These are phyloP conservation scores for Passer montanus DNA, from an alignment of 2,113 vertebrate species.

Conservation along the genomic window DNA sequence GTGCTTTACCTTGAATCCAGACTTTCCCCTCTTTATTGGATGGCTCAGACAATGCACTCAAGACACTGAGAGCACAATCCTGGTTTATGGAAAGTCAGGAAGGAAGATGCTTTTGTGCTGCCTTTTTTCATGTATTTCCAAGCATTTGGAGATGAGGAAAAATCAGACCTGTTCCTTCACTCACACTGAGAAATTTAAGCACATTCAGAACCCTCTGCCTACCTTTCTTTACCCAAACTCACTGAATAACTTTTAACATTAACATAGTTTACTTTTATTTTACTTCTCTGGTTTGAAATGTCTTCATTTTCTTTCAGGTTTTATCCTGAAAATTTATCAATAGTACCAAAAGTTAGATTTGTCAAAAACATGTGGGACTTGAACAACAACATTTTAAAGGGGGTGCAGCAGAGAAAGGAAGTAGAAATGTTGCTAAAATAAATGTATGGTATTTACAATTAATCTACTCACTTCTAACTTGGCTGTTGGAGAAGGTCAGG, in stretches of 20 bases:
- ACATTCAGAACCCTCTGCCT: background rate
- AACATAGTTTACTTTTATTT: background rate
- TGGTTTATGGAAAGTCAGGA: background rate
- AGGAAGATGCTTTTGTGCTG: background rate
- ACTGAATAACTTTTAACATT: background rate
- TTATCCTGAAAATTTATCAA: background rate
- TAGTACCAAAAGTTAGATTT: background rate
- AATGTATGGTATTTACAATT: background rate
- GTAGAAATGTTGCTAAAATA: background rate
- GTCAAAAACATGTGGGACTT: background rate
- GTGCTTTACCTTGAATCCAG: background rate
- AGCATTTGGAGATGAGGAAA: background rate
- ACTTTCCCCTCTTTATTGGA: background rate
- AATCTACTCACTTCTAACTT: background rate
- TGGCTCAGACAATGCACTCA: background rate
- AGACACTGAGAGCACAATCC: background rate
- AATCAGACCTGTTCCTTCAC: background rate
- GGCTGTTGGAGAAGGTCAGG: background rate
- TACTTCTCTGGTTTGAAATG: background rate
- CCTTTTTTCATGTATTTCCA: background rate
- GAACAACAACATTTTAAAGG: background rate
- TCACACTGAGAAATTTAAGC: background rate
- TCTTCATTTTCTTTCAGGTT: background rate
- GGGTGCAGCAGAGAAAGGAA: background rate
- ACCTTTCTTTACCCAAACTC: background rate